Percentiles rank a stretch among this genome's conserved stretches.
These are phyloP conservation scores for Megastigmus dorsalis DNA, from an alignment of 2,888 invertebrate species.

Conservation along the genomic window DNA sequence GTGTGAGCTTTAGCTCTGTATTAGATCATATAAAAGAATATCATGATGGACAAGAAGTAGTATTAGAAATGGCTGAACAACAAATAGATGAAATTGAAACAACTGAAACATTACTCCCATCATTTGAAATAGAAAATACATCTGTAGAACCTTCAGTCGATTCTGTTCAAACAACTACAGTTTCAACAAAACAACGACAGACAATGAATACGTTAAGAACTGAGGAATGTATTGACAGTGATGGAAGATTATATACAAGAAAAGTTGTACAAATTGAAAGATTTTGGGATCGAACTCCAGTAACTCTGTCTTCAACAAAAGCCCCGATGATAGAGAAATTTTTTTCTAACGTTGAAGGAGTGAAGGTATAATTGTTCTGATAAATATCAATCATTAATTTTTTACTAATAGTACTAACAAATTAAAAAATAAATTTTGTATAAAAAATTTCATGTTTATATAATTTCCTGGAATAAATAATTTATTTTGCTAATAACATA, in stretches of 20 bases:
- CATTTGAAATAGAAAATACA: constrained; percentile 40
- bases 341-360: constrained; percentile 71
- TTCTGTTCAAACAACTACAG: constrained; percentile 15
- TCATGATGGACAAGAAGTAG: constrained; percentile 82
- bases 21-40: constrained; percentile 81
- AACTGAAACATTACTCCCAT: constrained; percentile 3
- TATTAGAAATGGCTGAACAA: constrained; percentile 77
- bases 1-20: constrained; percentile 80
- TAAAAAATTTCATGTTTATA: neutral
- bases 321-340: constrained; percentile 73
- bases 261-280: constrained; percentile 79
- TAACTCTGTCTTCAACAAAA: constrained; percentile 60
- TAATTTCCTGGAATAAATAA: neutral
- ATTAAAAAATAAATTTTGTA: neutral
- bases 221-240: constrained; percentile 76
- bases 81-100: constrained; percentile 61
- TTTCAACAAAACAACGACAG: constrained; percentile 47
- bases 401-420: neutral
- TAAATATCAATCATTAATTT: no score
- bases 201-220: constrained; percentile 74
- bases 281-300: constrained; percentile 74
- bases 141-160: constrained; percentile 30
- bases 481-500: no score
- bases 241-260: constrained; percentile 75
- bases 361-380: constrained; percentile 67